These are phyloP conservation scores for Muraenolepis orangiensis DNA, from an alignment of 2,797 vertebrate genomes.

Conservation along the genomic window DNA sequence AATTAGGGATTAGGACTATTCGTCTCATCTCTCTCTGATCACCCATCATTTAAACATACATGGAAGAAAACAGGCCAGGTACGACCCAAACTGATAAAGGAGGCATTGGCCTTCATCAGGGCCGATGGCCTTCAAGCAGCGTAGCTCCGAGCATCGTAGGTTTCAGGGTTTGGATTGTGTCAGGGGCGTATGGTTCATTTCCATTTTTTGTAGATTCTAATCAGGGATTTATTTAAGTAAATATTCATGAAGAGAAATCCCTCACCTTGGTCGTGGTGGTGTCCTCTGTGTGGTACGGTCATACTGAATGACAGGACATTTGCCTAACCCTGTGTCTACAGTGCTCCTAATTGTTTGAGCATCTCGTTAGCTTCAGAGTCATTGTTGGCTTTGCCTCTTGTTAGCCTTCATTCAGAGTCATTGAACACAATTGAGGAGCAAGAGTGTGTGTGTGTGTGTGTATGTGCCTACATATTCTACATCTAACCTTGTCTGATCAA, in stretches of 20 bases:
- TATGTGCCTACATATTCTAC: not conserved
- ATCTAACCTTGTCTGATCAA: conserved; percentile 6
- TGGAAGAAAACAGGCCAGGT: no score
- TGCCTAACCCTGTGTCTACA: not conserved
- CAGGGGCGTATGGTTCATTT: not conserved
- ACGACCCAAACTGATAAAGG: not conserved
- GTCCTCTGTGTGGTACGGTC: not conserved
- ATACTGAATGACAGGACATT: not conserved
- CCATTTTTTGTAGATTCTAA: not conserved
- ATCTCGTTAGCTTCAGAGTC: no score
- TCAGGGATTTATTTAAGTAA: not conserved
- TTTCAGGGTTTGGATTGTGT: not conserved
- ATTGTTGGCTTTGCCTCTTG: no score
- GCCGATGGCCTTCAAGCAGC: not conserved
- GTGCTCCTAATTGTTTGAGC: not conserved
- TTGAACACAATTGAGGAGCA: not conserved
- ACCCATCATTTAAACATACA: not conserved
- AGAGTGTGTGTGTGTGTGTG: not conserved
- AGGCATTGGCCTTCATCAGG: not conserved
- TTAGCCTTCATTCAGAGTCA: not conserved
- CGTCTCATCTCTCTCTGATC: no score
- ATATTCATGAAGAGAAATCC: not conserved
- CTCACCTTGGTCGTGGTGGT: not conserved
- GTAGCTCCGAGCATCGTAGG: not conserved
- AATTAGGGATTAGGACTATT: no score